Evolutionary conservation across 2,797 vertebrate species (phyloP).

Genomic region (Enoplosus armatus): DNA sequence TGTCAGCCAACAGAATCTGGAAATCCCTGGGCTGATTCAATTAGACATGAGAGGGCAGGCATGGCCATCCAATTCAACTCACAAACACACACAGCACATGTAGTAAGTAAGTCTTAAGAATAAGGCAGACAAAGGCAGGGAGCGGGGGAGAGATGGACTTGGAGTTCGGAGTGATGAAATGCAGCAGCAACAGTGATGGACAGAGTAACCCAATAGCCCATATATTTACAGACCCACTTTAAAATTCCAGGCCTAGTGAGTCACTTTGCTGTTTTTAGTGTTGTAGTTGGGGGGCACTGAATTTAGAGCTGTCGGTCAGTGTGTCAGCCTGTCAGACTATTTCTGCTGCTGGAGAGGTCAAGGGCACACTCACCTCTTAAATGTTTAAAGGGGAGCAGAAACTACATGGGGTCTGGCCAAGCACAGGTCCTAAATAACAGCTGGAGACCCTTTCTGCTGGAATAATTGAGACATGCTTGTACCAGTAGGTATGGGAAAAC

Average conservation of each 20-base stretch:
- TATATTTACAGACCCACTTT: conserved; percentile 76
- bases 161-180: conserved; percentile 50
- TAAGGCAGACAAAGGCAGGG: conserved; percentile 1
- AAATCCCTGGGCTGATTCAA: conserved; percentile 62
- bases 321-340: conserved; percentile 68
- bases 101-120: neutral
- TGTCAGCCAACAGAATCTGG: conserved; percentile 54
- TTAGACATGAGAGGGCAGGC: conserved; percentile 57
- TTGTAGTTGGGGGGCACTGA: conserved; percentile 1
- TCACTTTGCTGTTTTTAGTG: conserved; percentile 80
- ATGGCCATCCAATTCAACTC: conserved; percentile 11
- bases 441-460: conserved; percentile 4
- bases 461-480: conserved; percentile 16
- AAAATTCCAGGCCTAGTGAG: conserved; percentile 65
- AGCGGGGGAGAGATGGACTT: conserved; percentile 5
- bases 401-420: conserved; percentile 21
- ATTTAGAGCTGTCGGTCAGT: conserved; percentile 73
- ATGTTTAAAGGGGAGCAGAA: conserved; percentile 51
- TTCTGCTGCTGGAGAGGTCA: conserved; percentile 67
- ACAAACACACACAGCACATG: conserved; percentile 30
- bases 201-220: conserved; percentile 74
- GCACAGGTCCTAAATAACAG: conserved; percentile 32
- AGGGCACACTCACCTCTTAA: conserved; percentile 49
- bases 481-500: neutral
- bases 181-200: conserved; percentile 51